A percentile compares a stretch with the other conserved stretches of the same genome.
These are phyloP conservation scores for Hylaea fasciaria DNA, from an alignment of 2,888 invertebrate genomes.

Conservation along the genomic window DNA sequence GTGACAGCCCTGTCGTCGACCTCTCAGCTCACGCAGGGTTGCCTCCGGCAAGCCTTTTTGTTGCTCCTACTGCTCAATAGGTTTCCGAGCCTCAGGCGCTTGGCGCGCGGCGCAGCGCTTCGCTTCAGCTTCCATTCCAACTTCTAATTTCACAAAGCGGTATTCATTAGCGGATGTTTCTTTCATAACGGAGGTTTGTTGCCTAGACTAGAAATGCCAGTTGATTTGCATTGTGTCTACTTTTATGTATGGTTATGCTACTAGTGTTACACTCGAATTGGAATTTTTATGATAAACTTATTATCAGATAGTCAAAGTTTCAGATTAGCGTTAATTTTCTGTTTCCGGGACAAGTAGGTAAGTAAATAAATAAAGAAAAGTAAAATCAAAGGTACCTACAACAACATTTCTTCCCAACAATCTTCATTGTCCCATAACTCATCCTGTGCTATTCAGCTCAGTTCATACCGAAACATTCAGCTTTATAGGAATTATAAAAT, in stretches of 20 bases:
- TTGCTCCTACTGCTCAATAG: slow-evolving; percentile 46
- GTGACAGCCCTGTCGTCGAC: slow-evolving; percentile 17
- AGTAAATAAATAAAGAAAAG: too few relatives aligned
- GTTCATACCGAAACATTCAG: too few relatives aligned
- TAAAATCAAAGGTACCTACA: too few relatives aligned
- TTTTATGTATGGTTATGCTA: too few relatives aligned
- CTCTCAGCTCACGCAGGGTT: slow-evolving; percentile 24
- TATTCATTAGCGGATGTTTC: slow-evolving; percentile 31
- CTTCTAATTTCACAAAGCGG: slow-evolving; percentile 32
- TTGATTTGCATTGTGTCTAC: slow-evolving; percentile 12
- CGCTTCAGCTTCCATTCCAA: slow-evolving; percentile 13
- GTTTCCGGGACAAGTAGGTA: too few relatives aligned
- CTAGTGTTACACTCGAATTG: too few relatives aligned
- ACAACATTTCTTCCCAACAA: too few relatives aligned
- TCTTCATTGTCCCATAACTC: too few relatives aligned
- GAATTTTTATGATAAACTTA: not conserved
- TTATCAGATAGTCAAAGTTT: too few relatives aligned
- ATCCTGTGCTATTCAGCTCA: too few relatives aligned
- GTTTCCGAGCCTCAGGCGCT: slow-evolving; percentile 47
- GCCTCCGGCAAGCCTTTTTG: slow-evolving; percentile 41
- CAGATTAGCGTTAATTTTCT: too few relatives aligned
- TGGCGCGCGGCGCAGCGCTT: not conserved
- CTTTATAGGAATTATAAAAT: too few relatives aligned
- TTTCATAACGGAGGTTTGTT: slow-evolving; percentile 16
- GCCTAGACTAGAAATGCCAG: not conserved